Evolutionary conservation across 2,797 vertebrate genomes (phyloP), one percentile per base, ranked within the genome.

Genomic region (Semaprochilodus insignis): DNA sequence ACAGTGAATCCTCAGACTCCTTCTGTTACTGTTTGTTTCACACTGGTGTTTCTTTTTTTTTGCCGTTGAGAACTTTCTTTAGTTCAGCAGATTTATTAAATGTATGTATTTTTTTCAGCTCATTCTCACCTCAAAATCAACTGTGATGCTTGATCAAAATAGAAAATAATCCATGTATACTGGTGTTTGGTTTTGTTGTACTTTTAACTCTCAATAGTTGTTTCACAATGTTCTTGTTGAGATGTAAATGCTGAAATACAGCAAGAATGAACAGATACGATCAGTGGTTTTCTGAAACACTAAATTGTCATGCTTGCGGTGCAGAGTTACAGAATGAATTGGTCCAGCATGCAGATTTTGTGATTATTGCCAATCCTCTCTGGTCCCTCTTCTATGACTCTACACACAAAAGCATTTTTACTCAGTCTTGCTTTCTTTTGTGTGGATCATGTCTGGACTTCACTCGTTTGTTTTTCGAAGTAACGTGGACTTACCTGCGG

Each of bases 11-110:
- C 15, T 48, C 60, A 31, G 17, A 55, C 40, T 66, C 17, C 44
- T 81, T 55, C 52, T 70, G 19, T 84, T 19, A 73, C 4, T 59
- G 71, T 44, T 11, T 48, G 71, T 34, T 60, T 36, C 40, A 54
- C n/a, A 71, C 51, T 23, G 60, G 77, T 60, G 19, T 1, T 44
- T 40, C 36, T 40, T 3, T 40, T 69, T 69, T 27, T 21, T 57
- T 74, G 34, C 52, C 34, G 51, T 74, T 48, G 10, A 48, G 6
- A 48, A 74, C 44, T 52, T 3, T 3, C 13, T 51, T 21, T 27
- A 71, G 25, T 36, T 52, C 4, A 2, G 8, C 40, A 51, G 67
- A 23, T 70, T 48, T 70, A 19, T 15, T 63, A 44, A 31, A 31
- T 31, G 31, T 31, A 31, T 31, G 31, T 31, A 3, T 31, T 40